Conservation (phyloP, 30 jellyfish, hydroid and myxozoan genomes). For the Haliclystus octoradiatus region DNA sequence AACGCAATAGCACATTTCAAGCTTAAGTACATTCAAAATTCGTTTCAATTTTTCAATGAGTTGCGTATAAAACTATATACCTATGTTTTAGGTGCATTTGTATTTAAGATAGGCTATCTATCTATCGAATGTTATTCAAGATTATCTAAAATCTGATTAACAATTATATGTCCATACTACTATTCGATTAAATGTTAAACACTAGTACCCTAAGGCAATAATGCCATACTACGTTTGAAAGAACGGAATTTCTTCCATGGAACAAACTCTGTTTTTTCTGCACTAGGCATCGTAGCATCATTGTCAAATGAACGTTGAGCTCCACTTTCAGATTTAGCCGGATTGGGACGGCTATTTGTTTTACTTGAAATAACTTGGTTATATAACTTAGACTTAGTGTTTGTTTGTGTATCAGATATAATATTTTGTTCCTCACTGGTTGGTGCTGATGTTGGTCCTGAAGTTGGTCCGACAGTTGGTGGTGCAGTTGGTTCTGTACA, state of each 20-base stretch:
- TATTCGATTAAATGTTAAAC: too few species aligned
- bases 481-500: slow-evolving; percentile 56
- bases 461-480: slow-evolving; percentile 23
- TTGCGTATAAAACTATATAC: too few species aligned
- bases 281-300: not conserved
- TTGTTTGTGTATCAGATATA: not conserved
- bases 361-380: not conserved
- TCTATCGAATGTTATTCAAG: too few species aligned
- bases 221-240: not conserved
- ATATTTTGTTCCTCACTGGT: slow-evolving; percentile 1
- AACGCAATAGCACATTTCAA: slow-evolving; percentile 39
- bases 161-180: too few species aligned
- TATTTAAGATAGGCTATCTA: too few species aligned
- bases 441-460: slow-evolving; percentile 35
- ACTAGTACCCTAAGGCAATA: not conserved
- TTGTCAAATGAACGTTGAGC: not conserved
- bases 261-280: not conserved
- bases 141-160: too few species aligned
- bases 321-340: not conserved
- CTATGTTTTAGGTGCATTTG: too few species aligned
- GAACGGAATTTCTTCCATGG: not conserved
- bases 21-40: slow-evolving; percentile 70
- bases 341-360: not conserved
- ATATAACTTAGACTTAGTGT: not conserved
- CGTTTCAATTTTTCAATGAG: too few species aligned